A percentile compares a stretch with the other conserved stretches of the same genome.
Evolutionary conservation across 2,113 vertebrate species (phyloP).

Genomic region (Caloenas nicobarica): DNA sequence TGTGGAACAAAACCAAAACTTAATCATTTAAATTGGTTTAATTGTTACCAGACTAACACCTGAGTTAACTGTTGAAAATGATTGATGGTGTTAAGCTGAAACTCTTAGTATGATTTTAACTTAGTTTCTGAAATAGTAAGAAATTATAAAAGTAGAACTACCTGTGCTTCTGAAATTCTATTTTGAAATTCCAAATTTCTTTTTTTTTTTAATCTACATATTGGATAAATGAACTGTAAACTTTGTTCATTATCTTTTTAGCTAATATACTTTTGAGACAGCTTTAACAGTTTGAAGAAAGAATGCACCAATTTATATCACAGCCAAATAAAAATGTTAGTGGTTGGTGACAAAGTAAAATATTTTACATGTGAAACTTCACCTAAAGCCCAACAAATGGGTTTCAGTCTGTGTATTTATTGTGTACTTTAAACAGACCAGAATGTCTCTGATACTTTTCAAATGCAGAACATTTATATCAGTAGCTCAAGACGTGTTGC

Average conservation of each 20-base stretch:
- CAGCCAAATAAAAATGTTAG: neutral
- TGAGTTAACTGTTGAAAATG: neutral
- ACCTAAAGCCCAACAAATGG: neutral
- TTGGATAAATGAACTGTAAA: neutral
- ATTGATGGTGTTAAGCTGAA: neutral
- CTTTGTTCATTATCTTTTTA: neutral
- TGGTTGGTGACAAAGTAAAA: neutral
- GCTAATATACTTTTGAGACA: neutral
- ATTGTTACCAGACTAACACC: neutral
- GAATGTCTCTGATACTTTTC: neutral
- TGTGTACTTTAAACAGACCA: neutral
- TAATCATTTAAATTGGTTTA: neutral
- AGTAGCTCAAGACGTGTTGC: accelerated
- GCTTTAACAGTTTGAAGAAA: neutral
- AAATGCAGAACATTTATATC: neutral
- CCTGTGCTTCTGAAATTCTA: neutral
- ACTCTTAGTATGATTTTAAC: neutral
- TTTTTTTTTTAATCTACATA: neutral
- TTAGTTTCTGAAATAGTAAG: neutral
- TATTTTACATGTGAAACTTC: neutral
- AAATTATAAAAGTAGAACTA: neutral
- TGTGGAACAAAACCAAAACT: neutral
- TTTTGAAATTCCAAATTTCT: neutral
- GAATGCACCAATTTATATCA: neutral
- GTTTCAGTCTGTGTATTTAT: neutral